Percentiles rank a stretch among this genome's conserved stretches.
These are phyloP conservation scores for Aegithalos caudatus DNA, from an alignment of 2,113 vertebrate genomes.

Conservation along the genomic window DNA sequence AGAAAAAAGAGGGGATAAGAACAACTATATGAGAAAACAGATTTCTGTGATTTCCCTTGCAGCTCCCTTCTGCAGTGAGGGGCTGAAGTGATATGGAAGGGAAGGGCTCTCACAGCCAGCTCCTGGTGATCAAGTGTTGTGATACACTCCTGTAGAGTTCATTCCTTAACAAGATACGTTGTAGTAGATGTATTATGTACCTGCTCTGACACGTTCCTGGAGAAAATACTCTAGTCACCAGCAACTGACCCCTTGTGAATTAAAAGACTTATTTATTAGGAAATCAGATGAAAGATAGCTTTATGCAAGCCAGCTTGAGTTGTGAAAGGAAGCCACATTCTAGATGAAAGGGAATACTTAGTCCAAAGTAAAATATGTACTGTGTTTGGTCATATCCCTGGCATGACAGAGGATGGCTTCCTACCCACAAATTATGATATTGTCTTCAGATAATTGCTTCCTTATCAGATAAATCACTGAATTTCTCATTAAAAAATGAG, in stretches of 20 bases:
- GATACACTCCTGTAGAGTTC: background rate
- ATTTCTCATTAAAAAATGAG: constrained; percentile 52
- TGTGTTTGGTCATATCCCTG: constrained; percentile 27
- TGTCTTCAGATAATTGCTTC: constrained; percentile 61
- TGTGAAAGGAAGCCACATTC: constrained; percentile 35
- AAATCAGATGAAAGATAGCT: constrained; percentile 53
- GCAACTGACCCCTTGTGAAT: constrained; percentile 1
- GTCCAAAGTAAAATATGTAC: constrained; percentile 33
- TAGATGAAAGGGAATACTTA: constrained; percentile 22
- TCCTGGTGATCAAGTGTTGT: background rate
- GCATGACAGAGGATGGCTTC: background rate
- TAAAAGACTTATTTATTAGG: constrained; percentile 32
- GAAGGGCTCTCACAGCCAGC: background rate
- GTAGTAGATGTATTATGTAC: background rate
- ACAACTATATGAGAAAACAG: background rate
- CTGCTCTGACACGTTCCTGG: background rate
- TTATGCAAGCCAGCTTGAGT: constrained; percentile 35
- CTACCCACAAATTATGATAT: constrained; percentile 47
- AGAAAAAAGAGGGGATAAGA: background rate
- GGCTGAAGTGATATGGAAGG: accelerated
- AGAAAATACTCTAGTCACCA: constrained; percentile 1
- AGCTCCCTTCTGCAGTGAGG: background rate
- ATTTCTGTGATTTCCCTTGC: background rate
- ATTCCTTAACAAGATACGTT: background rate
- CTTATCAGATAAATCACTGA: constrained; percentile 60